Evolutionary conservation across 2,797 vertebrate species (phyloP), one percentile per base, ranked within the genome.

Genomic region (Enteromius radiatus): DNA sequence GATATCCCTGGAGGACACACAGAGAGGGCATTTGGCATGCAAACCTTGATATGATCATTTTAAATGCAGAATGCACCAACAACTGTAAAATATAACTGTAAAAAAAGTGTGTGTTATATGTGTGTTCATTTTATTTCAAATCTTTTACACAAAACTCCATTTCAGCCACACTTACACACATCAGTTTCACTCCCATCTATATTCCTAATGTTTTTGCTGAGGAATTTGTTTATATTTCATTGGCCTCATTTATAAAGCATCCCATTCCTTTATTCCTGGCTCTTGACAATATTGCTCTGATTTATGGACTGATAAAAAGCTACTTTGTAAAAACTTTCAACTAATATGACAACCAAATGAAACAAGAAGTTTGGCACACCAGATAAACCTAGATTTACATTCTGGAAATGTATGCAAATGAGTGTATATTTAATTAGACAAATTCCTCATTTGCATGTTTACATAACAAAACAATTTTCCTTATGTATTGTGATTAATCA

Each of bases 1-100:
- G 2, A 92, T 90, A 36, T 98, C 96, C 90, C 98, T 99, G 90
- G 31, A 75, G 77, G 52, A 4, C 61, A 82, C 76, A 85, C 1
- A 73, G 67, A 84, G 36, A 75, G 38, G 82, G 68, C 11, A 19
- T 17, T 70, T 70, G 67, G 69, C 23, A 75, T n/a, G 76, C 9
- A 61, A 38, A 26, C 8, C 69, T 47, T 21, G 7, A 36, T 15
- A 41, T 31, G 33, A 23, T 63, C 7, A 26, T 65, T 64, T 71
- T 10, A 59, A 71, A 26, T 56, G 10, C 76, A 64, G 54, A 12
- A 15, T 26, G n/a, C 64, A 56, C 2, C 28, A 45, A 36, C 1
- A 28, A 28, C 59, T 61, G 9, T n/a, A 31, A 36, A 52, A 38
- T 21, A 0, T 6, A 14, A 49, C 17, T 4, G 4, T 9, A 28